Evolutionary conservation across 2,113 vertebrate genomes (phyloP).

Genomic region (Xerus inauris): DNA sequence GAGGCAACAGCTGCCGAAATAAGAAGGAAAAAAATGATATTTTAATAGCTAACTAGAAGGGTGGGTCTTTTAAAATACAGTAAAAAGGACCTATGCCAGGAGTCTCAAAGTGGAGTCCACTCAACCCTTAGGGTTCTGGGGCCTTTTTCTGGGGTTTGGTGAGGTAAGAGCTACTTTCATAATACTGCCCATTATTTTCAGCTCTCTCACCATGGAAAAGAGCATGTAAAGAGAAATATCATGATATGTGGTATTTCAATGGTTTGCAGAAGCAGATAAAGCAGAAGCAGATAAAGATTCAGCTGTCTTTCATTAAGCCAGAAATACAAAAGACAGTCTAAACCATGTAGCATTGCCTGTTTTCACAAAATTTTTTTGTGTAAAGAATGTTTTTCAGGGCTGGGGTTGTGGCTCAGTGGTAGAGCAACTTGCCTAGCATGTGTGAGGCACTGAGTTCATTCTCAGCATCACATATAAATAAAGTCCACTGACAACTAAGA

Average conservation of each 20-base stretch:
- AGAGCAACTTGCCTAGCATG: too few species aligned
- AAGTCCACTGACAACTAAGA: too few species aligned
- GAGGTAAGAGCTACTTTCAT: not conserved
- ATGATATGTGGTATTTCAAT: not conserved
- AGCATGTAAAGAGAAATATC: too few species aligned
- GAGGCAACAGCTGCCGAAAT: not conserved
- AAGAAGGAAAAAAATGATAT: not conserved
- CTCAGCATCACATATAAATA: too few species aligned
- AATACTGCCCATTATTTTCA: not conserved
- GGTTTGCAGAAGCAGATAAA: not conserved
- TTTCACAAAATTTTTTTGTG: constrained; percentile 33
- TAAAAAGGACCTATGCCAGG: not conserved
- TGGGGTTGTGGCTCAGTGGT: too few species aligned
- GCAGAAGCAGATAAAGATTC: not conserved
- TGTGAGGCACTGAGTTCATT: too few species aligned
- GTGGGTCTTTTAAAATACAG: not conserved
- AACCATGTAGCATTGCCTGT: not conserved
- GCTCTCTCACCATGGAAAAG: not conserved
- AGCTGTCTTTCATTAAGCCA: not conserved
- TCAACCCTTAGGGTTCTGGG: not conserved
- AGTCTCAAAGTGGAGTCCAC: not conserved
- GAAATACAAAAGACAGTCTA: not conserved
- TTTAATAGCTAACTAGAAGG: not conserved
- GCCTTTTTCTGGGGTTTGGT: not conserved
- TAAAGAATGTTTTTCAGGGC: too few species aligned